A percentile compares a stretch with the other conserved stretches of the same genome.
Evolutionary conservation across 1,140 invertebrate species (phyloP).

Genomic region (Drosophila micromelanica): DNA sequence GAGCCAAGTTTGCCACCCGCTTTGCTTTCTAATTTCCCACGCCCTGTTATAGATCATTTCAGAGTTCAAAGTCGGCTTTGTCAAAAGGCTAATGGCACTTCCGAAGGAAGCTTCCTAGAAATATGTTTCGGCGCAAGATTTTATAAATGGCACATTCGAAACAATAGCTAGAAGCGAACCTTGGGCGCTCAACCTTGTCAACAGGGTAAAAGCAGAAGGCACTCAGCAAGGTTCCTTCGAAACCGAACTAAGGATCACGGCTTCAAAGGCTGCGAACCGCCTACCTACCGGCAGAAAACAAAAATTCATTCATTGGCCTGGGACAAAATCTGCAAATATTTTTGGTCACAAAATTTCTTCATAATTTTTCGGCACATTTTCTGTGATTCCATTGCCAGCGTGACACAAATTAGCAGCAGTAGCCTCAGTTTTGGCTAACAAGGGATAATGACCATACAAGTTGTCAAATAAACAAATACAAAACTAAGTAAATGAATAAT

Average conservation of each 20-base stretch:
- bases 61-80: constrained; percentile 13
- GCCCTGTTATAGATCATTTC: constrained; percentile 24
- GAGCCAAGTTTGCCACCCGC: constrained; percentile 14
- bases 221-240: constrained; percentile 59
- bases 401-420: constrained; percentile 45
- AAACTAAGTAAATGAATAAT: constrained; percentile 10
- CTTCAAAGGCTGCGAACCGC: constrained; percentile 63
- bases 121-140: constrained; percentile 16
- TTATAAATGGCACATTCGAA: constrained; percentile 31
- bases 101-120: constrained; percentile 69
- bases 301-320: constrained; percentile 46
- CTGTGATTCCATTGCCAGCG: constrained; percentile 13
- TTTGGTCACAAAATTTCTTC: constrained; percentile 68
- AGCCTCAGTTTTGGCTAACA: constrained; percentile 41
- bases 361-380: constrained; percentile 79
- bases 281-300: background rate
- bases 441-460: constrained; percentile 71
- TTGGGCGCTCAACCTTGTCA: constrained; percentile 55
- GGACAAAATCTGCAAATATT: constrained; percentile 67
- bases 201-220: constrained; percentile 35
- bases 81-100: constrained; percentile 54
- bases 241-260: constrained; percentile 34
- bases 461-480: constrained; percentile 46
- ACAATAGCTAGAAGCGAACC: constrained; percentile 47
- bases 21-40: constrained; percentile 52